Evolutionary conservation across 1,140 invertebrate species (phyloP).

Genomic region (Drosophila kepulauana): DNA sequence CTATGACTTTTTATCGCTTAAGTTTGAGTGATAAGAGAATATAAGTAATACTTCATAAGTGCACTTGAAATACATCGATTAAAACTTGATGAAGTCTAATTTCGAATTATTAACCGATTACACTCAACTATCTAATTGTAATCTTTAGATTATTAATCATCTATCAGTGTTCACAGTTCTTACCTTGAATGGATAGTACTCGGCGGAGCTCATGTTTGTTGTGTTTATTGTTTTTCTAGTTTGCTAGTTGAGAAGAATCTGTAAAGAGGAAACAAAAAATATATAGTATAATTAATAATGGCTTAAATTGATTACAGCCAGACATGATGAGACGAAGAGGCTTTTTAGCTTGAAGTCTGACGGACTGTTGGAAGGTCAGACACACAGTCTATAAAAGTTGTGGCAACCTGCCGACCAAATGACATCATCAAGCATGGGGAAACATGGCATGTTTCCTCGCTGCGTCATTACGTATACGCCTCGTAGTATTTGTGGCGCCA

Average conservation of each 20-base stretch:
- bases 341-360: not conserved
- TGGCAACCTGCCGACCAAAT: constrained; percentile 44
- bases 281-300: constrained; percentile 35
- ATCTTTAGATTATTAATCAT: constrained; percentile 7
- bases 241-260: constrained; percentile 60
- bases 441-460: constrained; percentile 33
- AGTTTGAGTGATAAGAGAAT: constrained; percentile 4
- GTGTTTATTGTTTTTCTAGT: constrained; percentile 32
- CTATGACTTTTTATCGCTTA: not conserved
- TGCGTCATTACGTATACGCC: constrained; percentile 56
- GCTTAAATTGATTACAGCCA: constrained; percentile 20
- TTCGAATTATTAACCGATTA: constrained; percentile 20
- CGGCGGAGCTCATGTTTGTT: constrained; percentile 83
- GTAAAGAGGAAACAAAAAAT: constrained; percentile 54
- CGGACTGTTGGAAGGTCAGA: constrained; percentile 39
- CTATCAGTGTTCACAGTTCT: constrained; percentile 48
- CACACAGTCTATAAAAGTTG: constrained; percentile 5
- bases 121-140: not conserved
- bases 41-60: not conserved
- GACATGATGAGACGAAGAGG: constrained; percentile 12
- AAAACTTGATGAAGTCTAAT: constrained; percentile 1
- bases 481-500: constrained; percentile 59
- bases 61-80: constrained; percentile 23
- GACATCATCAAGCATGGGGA: constrained; percentile 58
- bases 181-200: constrained; percentile 85